Conservation (phyloP, 2,797 vertebrate species). For the Varecia variegata region DNA sequence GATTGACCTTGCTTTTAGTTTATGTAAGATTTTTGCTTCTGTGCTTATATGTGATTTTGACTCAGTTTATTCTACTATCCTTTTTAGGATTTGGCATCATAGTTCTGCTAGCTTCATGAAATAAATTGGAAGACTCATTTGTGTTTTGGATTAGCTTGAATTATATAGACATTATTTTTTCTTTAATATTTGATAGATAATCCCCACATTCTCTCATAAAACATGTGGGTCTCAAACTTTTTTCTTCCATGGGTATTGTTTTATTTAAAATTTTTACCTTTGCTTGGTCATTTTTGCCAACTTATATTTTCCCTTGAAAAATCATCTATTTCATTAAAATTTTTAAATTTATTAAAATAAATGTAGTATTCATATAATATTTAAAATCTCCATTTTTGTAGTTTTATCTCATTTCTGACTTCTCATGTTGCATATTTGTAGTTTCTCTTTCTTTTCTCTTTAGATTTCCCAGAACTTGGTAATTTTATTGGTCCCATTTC, state of each 20-base stretch:
- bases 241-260: not conserved
- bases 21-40: constrained; percentile 38
- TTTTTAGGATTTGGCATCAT: not conserved
- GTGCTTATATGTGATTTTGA: not conserved
- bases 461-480: not conserved
- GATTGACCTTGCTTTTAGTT: constrained; percentile 35
- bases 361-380: not conserved
- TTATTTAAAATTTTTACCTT: not conserved
- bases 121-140: not conserved
- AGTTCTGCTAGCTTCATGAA: not conserved
- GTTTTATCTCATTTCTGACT: not conserved
- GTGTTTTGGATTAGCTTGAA: not conserved
- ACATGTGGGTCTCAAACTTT: not conserved
- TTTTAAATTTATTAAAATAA: not conserved
- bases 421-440: not conserved
- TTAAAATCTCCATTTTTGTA: not conserved
- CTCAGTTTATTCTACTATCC: not conserved
- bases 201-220: not conserved
- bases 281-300: not conserved
- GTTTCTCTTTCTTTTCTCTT: not conserved
- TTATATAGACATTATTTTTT: not conserved
- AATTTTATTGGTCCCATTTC: not conserved
- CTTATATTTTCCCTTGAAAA: constrained; percentile 17
- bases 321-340: not conserved
- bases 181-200: not conserved